Conservation (phyloP, 1,140 invertebrate species). For the Aphis craccivora region DNA sequence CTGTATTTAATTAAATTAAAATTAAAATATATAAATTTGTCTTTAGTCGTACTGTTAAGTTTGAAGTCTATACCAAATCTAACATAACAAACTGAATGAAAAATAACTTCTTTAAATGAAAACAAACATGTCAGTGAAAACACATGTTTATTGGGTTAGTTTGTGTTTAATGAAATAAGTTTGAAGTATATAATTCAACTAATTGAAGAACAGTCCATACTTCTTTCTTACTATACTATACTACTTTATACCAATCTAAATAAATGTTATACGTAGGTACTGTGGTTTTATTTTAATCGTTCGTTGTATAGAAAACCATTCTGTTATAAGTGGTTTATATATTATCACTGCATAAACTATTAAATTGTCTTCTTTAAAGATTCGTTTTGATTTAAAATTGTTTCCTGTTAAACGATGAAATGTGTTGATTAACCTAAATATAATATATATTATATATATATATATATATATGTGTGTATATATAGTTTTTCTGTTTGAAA, state of each 20-base stretch:
- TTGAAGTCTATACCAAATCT: not conserved
- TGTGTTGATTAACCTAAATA: not conserved
- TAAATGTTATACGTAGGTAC: not conserved
- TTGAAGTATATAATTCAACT: conserved; percentile 22
- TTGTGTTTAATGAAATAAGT: not conserved
- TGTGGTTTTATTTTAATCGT: not conserved
- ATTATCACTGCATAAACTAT: not conserved
- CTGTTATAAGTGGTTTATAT: not conserved
- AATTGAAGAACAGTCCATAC: not conserved
- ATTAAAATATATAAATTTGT: not conserved
- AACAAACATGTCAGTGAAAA: conserved; percentile 10
- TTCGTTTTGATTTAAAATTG: not conserved
- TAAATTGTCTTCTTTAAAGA: not conserved
- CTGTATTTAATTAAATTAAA: not conserved
- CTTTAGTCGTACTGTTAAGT: not conserved
- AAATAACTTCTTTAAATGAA: not conserved
- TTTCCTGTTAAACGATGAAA: not conserved
- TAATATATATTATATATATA: not conserved
- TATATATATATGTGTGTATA: not conserved
- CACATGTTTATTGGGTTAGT: not conserved
- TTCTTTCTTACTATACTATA: not conserved
- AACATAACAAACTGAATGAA: not conserved
- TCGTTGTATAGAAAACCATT: not conserved
- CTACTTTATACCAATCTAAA: not conserved
- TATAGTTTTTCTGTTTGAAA: not conserved